Evolutionary conservation across 1,140 invertebrate species (phyloP).

Genomic region (Grapholita molesta): DNA sequence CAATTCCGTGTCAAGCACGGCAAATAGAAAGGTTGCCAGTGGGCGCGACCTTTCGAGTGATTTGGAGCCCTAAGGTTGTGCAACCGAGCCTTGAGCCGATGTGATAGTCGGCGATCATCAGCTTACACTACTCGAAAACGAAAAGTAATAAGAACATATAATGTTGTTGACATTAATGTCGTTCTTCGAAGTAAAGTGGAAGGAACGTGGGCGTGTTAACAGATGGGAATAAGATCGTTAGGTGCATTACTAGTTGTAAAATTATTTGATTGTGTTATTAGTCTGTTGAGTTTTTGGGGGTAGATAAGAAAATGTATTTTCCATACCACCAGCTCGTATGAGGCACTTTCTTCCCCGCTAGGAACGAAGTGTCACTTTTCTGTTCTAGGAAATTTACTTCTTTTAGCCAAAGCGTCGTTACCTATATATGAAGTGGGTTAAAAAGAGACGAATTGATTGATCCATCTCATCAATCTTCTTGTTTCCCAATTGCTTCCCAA

Average conservation of each 20-base stretch:
- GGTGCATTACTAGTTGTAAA: neutral
- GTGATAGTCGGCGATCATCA: neutral
- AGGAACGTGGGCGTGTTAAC: neutral
- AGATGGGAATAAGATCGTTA: neutral
- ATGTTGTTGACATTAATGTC: neutral
- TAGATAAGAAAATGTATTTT: no score
- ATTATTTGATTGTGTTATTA: neutral
- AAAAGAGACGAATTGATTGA: no score
- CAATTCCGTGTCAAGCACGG: neutral
- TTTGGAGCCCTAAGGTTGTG: neutral
- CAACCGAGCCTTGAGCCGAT: neutral
- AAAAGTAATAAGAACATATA: neutral
- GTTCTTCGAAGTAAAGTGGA: neutral
- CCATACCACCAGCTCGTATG: no score
- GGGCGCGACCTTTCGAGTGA: neutral
- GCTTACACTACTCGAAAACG: neutral
- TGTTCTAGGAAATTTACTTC: no score
- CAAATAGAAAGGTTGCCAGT: slow-evolving; percentile 8
- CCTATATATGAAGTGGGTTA: no score
- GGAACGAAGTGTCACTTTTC: no score
- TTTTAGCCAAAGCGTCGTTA: no score
- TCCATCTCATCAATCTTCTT: no score
- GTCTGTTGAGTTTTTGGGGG: no score
- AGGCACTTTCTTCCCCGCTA: no score
- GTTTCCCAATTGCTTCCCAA: no score